Conservation (phyloP, 2,113 vertebrate genomes). For the Plectropomus leopardus region DNA sequence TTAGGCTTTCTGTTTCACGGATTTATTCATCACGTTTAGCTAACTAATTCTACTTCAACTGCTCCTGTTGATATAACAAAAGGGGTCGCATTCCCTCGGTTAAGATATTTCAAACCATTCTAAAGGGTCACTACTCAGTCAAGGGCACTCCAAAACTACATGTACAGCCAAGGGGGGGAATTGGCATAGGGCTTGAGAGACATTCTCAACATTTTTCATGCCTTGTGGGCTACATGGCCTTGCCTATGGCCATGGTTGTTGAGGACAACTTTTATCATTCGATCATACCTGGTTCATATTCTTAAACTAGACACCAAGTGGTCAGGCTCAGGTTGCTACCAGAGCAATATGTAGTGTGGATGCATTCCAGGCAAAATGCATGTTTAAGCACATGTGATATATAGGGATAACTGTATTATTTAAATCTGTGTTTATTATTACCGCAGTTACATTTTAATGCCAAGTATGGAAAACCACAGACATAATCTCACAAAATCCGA, state of each 20-base stretch:
- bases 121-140: no score
- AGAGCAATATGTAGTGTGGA: conserved; percentile 12
- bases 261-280: conserved; percentile 39
- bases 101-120: no score
- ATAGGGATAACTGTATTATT: conserved; percentile 45
- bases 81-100: no score
- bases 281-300: conserved; percentile 50
- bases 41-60: no score
- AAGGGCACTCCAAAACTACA: no score
- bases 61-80: no score
- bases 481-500: conserved; percentile 67
- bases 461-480: conserved; percentile 60
- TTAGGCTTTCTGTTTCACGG: no score
- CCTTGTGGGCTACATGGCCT: conserved; percentile 16
- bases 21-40: no score
- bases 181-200: no score
- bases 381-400: conserved; percentile 31
- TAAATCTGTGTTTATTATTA: conserved; percentile 40
- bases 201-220: neutral
- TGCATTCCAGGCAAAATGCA: conserved; percentile 37
- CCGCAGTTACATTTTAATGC: conserved; percentile 42
- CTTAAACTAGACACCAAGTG: conserved; percentile 32
- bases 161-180: no score
- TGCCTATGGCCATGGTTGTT: conserved; percentile 21
- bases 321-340: conserved; percentile 29